These are phyloP conservation scores for Athetis lepigone DNA, from an alignment of 2,888 invertebrate species.

Conservation along the genomic window DNA sequence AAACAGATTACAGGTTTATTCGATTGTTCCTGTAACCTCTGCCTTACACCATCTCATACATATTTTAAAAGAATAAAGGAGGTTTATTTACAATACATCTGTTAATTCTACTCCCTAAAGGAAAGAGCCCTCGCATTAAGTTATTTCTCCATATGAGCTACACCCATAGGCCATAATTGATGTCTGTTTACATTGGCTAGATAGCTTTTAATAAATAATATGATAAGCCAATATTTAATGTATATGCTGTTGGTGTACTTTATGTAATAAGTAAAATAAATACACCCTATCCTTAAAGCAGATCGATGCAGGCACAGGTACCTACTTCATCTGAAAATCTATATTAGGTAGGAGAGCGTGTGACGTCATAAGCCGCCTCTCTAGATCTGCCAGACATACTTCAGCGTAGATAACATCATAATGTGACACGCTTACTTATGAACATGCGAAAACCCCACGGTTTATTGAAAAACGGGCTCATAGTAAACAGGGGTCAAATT, in stretches of 20 bases:
- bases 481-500: slow-evolving; percentile 6
- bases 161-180: too few species aligned
- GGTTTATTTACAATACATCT: slow-evolving; percentile 15
- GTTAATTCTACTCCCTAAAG: neutral
- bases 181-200: too few species aligned
- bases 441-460: slow-evolving; percentile 2
- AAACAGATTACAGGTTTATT: too few species aligned
- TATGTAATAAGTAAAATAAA: too few species aligned
- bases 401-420: slow-evolving; percentile 17
- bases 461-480: neutral
- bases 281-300: slow-evolving; percentile 4
- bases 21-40: too few species aligned
- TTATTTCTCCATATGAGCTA: neutral
- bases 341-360: slow-evolving; percentile 5
- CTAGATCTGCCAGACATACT: slow-evolving; percentile 14
- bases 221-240: too few species aligned
- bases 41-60: too few species aligned
- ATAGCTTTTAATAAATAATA: too few species aligned
- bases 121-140: neutral
- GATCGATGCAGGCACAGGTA: slow-evolving; percentile 12
- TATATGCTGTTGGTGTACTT: too few species aligned
- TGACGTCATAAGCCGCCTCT: slow-evolving; percentile 25
- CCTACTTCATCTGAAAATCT: slow-evolving; percentile 19
- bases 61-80: too few species aligned
- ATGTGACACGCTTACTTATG: slow-evolving; percentile 9